Evolutionary conservation across 35 echinoderm and acorn worm genomes (phyloP), one percentile per base, ranked within the genome.

Genomic region (Diadema setosum): DNA sequence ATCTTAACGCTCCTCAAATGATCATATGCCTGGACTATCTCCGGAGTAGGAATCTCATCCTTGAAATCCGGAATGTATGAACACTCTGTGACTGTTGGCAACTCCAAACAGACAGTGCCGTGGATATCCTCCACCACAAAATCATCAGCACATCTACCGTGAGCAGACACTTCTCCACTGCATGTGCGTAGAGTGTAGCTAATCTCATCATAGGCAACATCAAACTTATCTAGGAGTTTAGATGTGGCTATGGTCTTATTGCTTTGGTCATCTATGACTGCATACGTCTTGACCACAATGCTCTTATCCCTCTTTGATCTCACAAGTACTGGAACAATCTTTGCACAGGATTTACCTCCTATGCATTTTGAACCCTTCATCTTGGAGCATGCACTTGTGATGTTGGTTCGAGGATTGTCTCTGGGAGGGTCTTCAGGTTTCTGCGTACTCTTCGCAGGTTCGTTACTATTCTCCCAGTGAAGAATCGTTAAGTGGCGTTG

Each of bases 201-300:
- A 1, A 86, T 39, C 60, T 65, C 23, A 32, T 34, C 17, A 45
- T 86, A 42, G 39, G 39, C 42, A 30, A 86, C 24, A 78, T 74
- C 32, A 5, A 88, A 81, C 65, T 57, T 81, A 70, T 81, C 65
- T 7, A 81, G 69, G 2, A 88, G 65, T 39, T 65, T 2, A 33
- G 39, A 36, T 31, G 83, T 74, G 64, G n/a, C n/a, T n/a, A n/a
- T n/a, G n/a, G n/a, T n/a, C n/a, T n/a, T n/a, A n/a, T n/a, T n/a
- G n/a, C n/a, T n/a, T n/a, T n/a, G n/a, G n/a, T n/a, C n/a, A n/a
- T n/a, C n/a, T n/a, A n/a, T n/a, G n/a, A n/a, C n/a, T n/a, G n/a
- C n/a, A n/a, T 87, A 87, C 1, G 84, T 88, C 46, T 88, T 81
- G 26, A 88, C 86, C 29, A 39, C 43, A 31, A 33, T 81, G 5